Percentiles rank a stretch among this genome's conserved stretches.
phyloP scores from a whole-genome alignment of 1,140 invertebrate species.

The Anagrus nilaparvatae region DNA sequence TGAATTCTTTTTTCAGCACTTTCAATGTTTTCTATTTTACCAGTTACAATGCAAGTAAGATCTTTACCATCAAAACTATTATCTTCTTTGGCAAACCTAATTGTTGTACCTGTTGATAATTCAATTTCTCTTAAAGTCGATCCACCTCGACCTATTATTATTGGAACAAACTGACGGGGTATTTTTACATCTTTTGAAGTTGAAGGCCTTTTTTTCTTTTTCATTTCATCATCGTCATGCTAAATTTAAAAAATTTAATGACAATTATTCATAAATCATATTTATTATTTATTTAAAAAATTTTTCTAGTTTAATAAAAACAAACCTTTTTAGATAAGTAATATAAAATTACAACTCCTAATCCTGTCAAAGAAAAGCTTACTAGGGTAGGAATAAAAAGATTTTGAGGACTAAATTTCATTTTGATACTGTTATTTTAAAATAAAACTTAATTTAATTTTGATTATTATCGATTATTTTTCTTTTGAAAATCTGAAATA shows the following conservation, averaged over 20 bases:
- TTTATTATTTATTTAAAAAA: neutral
- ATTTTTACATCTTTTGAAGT: conserved; percentile 38
- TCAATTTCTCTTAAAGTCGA: conserved; percentile 60
- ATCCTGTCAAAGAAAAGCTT: conserved; percentile 37
- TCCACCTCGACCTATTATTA: conserved; percentile 54
- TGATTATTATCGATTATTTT: neutral
- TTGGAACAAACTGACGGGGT: conserved; percentile 37
- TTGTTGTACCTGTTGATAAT: conserved; percentile 54
- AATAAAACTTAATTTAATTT: neutral
- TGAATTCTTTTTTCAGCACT: conserved; percentile 61
- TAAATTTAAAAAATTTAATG: conserved; percentile 10
- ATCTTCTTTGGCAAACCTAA: conserved; percentile 51
- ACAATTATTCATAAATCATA: neutral
- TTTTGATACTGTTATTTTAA: conserved; percentile 17
- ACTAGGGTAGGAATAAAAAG: conserved; percentile 26
- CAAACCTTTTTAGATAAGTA: conserved; percentile 35
- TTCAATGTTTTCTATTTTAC: conserved; percentile 48
- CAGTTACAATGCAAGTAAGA: conserved; percentile 55
- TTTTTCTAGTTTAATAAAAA: neutral
- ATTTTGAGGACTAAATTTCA: conserved; percentile 20
- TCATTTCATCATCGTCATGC: conserved; percentile 18
- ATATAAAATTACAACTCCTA: conserved; percentile 37
- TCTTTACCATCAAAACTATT: conserved; percentile 27
- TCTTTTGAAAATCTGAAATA: no score
- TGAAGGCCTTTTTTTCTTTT: conserved; percentile 19